Percentiles rank a stretch among this genome's conserved stretches.
phyloP scores from a whole-genome alignment of 2,888 invertebrate species.

The Catocala fraxini region DNA sequence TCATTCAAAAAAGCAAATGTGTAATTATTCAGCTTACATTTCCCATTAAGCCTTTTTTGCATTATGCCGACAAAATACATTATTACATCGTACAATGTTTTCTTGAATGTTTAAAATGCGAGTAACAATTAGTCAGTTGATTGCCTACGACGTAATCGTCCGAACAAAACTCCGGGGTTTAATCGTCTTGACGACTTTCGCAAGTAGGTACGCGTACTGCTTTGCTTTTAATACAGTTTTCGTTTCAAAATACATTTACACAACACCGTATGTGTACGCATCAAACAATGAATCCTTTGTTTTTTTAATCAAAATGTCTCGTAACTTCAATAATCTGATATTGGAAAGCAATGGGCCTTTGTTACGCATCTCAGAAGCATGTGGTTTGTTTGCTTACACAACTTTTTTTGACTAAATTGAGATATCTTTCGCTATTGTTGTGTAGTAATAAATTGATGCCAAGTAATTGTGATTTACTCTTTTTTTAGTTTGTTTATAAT shows the following conservation, averaged over 20 bases:
- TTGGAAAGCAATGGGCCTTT: conserved; percentile 24
- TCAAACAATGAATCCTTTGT: conserved; percentile 48
- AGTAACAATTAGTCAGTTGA: conserved; percentile 44
- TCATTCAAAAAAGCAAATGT: too few relatives aligned
- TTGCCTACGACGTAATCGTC: conserved; percentile 43
- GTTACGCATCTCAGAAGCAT: background rate
- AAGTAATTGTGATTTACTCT: too few relatives aligned
- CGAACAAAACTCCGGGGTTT: conserved; percentile 43
- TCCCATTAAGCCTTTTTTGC: too few relatives aligned
- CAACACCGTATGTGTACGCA: conserved; percentile 33
- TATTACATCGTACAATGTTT: conserved; percentile 9
- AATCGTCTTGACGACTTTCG: conserved; percentile 38
- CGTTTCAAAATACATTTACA: conserved; percentile 45
- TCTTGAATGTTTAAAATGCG: conserved; percentile 28
- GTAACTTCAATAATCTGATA: conserved; percentile 26
- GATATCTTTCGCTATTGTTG: background rate
- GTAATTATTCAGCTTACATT: too few relatives aligned
- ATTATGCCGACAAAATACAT: too few relatives aligned
- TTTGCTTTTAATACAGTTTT: conserved; percentile 35
- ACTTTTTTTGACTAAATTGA: background rate
- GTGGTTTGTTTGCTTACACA: conserved; percentile 1
- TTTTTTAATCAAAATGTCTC: conserved; percentile 22
- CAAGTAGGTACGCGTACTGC: conserved; percentile 29
- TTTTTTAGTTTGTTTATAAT: too few relatives aligned
- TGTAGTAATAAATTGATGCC: background rate